A percentile compares a stretch with the other conserved stretches of the same genome.
These are phyloP conservation scores for Zaprionus taronus DNA, from an alignment of 1,140 invertebrate species.

Conservation along the genomic window DNA sequence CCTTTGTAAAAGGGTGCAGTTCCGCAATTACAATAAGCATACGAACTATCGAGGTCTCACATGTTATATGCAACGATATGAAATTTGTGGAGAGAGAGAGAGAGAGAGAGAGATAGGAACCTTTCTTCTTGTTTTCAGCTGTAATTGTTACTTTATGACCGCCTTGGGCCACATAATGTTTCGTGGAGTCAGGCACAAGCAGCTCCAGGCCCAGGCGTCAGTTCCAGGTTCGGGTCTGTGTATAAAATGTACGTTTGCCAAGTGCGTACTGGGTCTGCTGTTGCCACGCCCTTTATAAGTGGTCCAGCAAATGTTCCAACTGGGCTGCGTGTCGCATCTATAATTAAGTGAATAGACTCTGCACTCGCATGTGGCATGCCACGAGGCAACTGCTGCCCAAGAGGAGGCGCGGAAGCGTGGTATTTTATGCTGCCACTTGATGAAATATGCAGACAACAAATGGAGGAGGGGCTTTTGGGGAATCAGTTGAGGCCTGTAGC, in stretches of 20 bases:
- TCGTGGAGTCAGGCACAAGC: slow-evolving; percentile 15
- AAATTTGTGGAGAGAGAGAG: neutral
- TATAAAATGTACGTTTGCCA: slow-evolving; percentile 54
- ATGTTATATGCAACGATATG: neutral
- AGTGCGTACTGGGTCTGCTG: slow-evolving; percentile 19
- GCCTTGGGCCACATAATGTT: slow-evolving; percentile 33
- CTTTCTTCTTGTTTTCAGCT: slow-evolving; percentile 11
- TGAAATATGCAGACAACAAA: slow-evolving; percentile 44
- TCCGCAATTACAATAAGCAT: neutral
- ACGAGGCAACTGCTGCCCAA: slow-evolving; percentile 20
- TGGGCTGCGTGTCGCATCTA: slow-evolving; percentile 74
- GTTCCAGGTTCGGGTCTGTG: slow-evolving; percentile 13
- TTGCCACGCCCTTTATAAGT: slow-evolving; percentile 35
- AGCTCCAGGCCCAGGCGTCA: slow-evolving; percentile 17
- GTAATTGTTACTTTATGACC: slow-evolving; percentile 72
- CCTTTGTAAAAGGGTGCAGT: no score
- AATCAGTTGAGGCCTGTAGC: neutral
- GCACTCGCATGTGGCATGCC: slow-evolving; percentile 17
- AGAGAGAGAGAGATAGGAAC: no score
- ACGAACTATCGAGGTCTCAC: neutral
- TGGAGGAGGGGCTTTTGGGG: neutral
- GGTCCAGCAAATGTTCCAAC: slow-evolving; percentile 20
- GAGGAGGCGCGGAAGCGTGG: slow-evolving; percentile 26
- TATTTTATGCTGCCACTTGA: slow-evolving; percentile 52
- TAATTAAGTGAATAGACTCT: slow-evolving; percentile 78